Conservation (phyloP, 2,113 vertebrate species). For the Gavialis gangeticus region DNA sequence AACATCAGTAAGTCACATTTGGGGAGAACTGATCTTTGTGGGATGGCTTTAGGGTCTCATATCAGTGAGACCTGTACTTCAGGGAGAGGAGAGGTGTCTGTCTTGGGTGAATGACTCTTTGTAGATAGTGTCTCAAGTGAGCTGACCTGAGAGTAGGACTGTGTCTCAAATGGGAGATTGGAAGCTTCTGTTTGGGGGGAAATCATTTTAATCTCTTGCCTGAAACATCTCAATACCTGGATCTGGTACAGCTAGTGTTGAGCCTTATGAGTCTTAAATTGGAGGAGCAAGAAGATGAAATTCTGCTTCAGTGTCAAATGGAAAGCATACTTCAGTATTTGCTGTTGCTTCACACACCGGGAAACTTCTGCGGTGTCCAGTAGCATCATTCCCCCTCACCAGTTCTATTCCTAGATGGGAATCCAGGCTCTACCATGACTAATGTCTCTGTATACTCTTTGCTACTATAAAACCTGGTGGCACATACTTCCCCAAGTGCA, state of each 20-base stretch:
- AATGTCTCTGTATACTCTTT: background rate
- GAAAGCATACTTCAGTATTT: fast-evolving
- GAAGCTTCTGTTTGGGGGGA: background rate
- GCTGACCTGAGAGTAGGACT: background rate
- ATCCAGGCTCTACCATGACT: fast-evolving
- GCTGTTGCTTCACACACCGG: background rate
- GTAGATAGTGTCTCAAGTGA: background rate
- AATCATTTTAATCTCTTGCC: background rate
- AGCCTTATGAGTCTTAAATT: background rate
- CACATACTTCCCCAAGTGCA: background rate
- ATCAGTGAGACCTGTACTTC: background rate
- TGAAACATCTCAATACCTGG: too few relatives aligned
- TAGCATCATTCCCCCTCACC: background rate
- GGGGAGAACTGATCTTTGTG: background rate
- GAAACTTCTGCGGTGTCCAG: fast-evolving
- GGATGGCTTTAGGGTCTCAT: background rate
- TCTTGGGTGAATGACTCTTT: background rate
- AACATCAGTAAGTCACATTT: background rate
- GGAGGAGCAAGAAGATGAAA: background rate
- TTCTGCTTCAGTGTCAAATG: background rate
- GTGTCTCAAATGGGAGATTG: background rate
- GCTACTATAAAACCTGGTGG: background rate
- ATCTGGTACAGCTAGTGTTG: background rate
- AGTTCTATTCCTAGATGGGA: background rate
- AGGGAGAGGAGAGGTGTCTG: fast-evolving